Conservation (phyloP, 1,140 invertebrate genomes). For the Formica selysi region DNA sequence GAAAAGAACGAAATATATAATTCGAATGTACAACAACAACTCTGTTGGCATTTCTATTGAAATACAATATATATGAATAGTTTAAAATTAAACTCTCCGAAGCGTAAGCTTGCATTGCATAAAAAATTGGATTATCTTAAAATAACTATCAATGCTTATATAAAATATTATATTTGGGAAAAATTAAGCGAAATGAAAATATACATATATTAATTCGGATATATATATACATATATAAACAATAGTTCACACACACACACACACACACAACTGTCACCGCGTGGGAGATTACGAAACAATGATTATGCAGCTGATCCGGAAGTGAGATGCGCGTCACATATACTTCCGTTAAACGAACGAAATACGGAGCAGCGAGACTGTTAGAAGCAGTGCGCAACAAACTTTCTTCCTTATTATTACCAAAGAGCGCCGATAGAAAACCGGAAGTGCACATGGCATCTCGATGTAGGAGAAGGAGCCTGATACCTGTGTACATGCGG, state of each 20-base stretch:
- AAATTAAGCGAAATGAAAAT: not conserved
- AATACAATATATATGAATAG: not conserved
- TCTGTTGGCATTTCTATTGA: not conserved
- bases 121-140: too few relatives aligned
- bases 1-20: not conserved
- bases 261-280: too few relatives aligned
- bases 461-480: slow-evolving; percentile 70
- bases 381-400: slow-evolving; percentile 35
- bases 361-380: not conserved
- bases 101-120: too few relatives aligned
- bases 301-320: slow-evolving; percentile 33
- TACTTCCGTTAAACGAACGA: not conserved
- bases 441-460: slow-evolving; percentile 73
- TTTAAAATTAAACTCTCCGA: not conserved
- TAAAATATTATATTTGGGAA: not conserved
- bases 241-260: not conserved
- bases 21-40: not conserved
- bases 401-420: slow-evolving; percentile 76
- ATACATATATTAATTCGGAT: not conserved
- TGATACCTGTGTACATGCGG: slow-evolving; percentile 56
- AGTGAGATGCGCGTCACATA: not conserved
- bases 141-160: too few relatives aligned
- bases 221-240: not conserved
- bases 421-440: slow-evolving; percentile 76
- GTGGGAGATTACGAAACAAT: slow-evolving; percentile 27